These are phyloP conservation scores for Chionomys nivalis DNA, from an alignment of 2,113 vertebrate genomes.

Conservation along the genomic window DNA sequence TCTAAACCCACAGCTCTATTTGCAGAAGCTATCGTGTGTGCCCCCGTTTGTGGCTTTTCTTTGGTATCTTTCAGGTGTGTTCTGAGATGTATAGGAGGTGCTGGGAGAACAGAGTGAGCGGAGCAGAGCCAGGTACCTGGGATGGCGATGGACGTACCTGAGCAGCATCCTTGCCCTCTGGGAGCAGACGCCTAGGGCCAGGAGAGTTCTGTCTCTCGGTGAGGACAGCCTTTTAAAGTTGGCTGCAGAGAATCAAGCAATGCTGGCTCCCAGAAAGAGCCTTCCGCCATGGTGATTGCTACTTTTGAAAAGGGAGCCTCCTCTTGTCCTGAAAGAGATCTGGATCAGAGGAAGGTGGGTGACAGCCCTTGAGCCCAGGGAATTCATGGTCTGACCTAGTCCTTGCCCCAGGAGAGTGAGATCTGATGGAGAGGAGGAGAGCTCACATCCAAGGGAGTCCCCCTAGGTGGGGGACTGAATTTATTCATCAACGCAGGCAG, in stretches of 20 bases:
- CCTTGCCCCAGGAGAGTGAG: not conserved
- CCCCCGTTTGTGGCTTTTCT: not conserved
- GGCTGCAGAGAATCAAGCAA: not conserved
- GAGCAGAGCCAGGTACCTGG: not conserved
- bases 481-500: not conserved
- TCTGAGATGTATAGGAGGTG: not conserved
- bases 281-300: not conserved
- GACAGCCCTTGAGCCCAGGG: not conserved
- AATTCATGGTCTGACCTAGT: not conserved
- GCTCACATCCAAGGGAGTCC: not conserved
- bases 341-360: too few relatives aligned
- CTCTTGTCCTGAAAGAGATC: not conserved
- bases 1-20: not conserved
- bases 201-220: not conserved
- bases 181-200: not conserved
- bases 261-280: too few relatives aligned
- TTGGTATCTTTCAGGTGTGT: not conserved
- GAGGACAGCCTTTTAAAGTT: not conserved
- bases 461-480: not conserved
- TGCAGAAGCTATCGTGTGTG: not conserved
- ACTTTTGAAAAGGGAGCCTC: not conserved
- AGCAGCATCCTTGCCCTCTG: not conserved
- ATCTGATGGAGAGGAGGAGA: not conserved
- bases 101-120: not conserved
- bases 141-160: rapidly evolving